phyloP scores from a whole-genome alignment of 1,140 invertebrate genomes.

The Hypothenemus hampei region DNA sequence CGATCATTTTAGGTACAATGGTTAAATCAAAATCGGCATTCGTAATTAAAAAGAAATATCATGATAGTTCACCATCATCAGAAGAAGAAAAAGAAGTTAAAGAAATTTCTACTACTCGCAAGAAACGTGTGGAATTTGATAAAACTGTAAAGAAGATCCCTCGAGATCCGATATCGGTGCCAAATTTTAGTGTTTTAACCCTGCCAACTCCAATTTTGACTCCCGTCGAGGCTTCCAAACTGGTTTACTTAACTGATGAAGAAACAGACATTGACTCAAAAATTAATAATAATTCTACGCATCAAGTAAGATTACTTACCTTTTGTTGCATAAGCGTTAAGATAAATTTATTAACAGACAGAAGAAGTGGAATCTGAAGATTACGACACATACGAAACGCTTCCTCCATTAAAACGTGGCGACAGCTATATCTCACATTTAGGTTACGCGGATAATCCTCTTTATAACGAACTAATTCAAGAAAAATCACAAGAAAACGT shows the following conservation, averaged over 20 bases:
- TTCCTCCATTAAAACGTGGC: conserved; percentile 11
- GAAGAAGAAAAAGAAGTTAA: conserved; percentile 28
- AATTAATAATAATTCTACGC: background rate
- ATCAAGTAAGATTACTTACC: too few species aligned
- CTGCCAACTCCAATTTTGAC: conserved; percentile 62
- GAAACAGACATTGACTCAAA: conserved; percentile 41
- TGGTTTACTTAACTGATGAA: conserved; percentile 67
- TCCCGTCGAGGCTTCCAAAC: conserved; percentile 61
- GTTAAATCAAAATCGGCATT: conserved; percentile 61
- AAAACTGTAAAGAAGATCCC: conserved; percentile 49
- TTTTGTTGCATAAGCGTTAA: too few species aligned
- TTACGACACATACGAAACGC: conserved; percentile 7
- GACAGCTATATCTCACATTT: conserved; percentile 58
- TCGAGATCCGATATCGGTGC: conserved; percentile 69
- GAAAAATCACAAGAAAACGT: conserved; percentile 58
- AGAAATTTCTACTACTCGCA: conserved; percentile 30
- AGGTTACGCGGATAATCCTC: conserved; percentile 55
- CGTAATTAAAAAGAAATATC: conserved; percentile 51
- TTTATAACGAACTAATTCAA: conserved; percentile 54
- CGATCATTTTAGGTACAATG: conserved; percentile 46
- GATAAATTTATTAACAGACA: background rate
- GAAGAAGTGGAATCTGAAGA: conserved; percentile 7
- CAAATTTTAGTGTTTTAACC: conserved; percentile 64
- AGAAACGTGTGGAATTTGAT: conserved; percentile 43
- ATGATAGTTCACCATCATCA: conserved; percentile 28